Conservation (phyloP, 2,888 invertebrate genomes). For the Clusia tigrina region DNA sequence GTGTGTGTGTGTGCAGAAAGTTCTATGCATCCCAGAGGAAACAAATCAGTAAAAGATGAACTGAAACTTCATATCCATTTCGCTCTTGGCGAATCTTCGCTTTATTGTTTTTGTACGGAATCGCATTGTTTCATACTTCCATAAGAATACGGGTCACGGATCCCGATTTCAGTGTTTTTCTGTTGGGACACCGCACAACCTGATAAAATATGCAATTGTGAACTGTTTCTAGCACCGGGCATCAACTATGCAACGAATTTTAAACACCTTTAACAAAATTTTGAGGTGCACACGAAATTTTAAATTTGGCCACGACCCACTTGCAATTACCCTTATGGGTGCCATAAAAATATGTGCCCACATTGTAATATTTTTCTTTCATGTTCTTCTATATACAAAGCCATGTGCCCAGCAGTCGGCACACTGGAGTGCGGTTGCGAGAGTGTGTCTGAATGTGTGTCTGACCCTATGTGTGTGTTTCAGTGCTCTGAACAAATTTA, state of each 20-base stretch:
- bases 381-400: no score
- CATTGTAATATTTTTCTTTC: conserved; percentile 26
- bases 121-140: no score
- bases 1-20: background rate
- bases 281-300: conserved; percentile 2
- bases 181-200: no score
- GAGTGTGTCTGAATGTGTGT: conserved; percentile 12
- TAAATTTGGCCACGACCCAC: background rate
- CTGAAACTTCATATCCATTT: no score
- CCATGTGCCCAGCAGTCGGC: no score
- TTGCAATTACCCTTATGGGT: conserved; percentile 49
- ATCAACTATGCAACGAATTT: background rate
- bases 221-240: no score
- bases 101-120: no score
- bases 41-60: no score
- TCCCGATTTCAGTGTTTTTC: no score
- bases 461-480: conserved; percentile 10
- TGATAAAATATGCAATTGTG: no score
- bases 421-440: conserved; percentile 17
- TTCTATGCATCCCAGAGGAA: background rate
- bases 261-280: background rate
- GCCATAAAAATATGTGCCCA: conserved; percentile 51
- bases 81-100: no score
- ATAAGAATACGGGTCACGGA: no score
- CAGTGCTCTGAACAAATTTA: conserved; percentile 40